Conservation (phyloP, 30 jellyfish, hydroid and myxozoan genomes). For the Clytia hemisphaerica region DNA sequence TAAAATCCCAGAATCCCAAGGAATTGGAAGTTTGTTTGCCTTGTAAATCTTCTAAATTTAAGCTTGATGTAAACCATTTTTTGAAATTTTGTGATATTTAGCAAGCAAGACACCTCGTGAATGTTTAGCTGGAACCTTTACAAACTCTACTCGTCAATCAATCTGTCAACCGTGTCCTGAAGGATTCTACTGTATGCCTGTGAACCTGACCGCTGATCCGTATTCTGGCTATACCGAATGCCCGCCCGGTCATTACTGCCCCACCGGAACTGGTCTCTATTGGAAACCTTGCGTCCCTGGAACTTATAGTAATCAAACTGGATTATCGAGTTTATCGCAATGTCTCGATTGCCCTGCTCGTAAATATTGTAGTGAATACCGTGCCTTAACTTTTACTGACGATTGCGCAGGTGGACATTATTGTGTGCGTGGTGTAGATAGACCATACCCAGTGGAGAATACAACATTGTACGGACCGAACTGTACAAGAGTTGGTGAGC, state of each 20-base stretch:
- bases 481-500: constrained; percentile 52
- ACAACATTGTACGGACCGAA: constrained; percentile 36
- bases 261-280: constrained; percentile 68
- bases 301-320: constrained; percentile 82
- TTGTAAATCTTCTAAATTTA: too few species aligned
- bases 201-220: constrained; percentile 67
- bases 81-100: not conserved
- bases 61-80: not conserved
- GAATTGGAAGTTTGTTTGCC: too few species aligned
- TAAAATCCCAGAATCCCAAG: too few species aligned
- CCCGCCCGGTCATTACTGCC: constrained; percentile 93
- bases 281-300: constrained; percentile 98
- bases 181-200: constrained; percentile 87
- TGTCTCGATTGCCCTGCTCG: constrained; percentile 87
- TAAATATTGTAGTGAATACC: constrained; percentile 57
- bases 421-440: constrained; percentile 80
- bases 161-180: constrained; percentile 73
- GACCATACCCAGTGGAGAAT: constrained; percentile 60
- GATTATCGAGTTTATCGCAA: constrained; percentile 52
- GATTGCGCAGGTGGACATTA: constrained; percentile 81
- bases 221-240: constrained; percentile 73
- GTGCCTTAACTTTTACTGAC: constrained; percentile 68
- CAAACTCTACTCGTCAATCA: constrained; percentile 71
- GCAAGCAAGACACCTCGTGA: constrained; percentile 83
- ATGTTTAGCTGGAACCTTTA: constrained; percentile 76